Conservation (phyloP, 2,113 vertebrate genomes). For the Azemiops feae region DNA sequence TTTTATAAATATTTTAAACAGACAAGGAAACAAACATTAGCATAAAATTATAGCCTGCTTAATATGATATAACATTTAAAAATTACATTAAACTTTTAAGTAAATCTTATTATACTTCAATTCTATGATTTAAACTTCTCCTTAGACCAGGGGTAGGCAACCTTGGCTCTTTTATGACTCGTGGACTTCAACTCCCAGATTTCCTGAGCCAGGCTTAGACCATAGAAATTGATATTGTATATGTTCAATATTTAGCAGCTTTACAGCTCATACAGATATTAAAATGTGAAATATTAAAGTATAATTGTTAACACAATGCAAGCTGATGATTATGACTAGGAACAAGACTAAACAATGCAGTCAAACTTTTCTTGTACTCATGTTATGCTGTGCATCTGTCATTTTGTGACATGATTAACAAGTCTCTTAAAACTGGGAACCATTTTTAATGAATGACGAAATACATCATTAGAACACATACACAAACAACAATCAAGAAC, state of each 20-base stretch:
- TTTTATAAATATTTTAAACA: background rate
- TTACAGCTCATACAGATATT: background rate
- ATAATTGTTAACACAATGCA: background rate
- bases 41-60: background rate
- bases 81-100: background rate
- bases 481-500: background rate
- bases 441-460: background rate
- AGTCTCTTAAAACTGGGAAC: background rate
- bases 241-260: background rate
- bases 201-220: too few species aligned
- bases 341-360: background rate
- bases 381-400: background rate
- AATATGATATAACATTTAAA: background rate
- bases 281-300: background rate
- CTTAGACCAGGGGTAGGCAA: too few species aligned
- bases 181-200: too few species aligned
- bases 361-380: background rate
- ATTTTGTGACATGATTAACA: background rate
- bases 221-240: background rate
- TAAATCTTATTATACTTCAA: background rate
- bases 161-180: too few species aligned
- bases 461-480: background rate
- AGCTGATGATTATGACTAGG: background rate
- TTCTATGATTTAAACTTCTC: background rate
- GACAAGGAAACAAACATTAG: background rate